These are phyloP conservation scores for Drosophila takahashii DNA, from an alignment of 1,140 invertebrate species.

Conservation along the genomic window DNA sequence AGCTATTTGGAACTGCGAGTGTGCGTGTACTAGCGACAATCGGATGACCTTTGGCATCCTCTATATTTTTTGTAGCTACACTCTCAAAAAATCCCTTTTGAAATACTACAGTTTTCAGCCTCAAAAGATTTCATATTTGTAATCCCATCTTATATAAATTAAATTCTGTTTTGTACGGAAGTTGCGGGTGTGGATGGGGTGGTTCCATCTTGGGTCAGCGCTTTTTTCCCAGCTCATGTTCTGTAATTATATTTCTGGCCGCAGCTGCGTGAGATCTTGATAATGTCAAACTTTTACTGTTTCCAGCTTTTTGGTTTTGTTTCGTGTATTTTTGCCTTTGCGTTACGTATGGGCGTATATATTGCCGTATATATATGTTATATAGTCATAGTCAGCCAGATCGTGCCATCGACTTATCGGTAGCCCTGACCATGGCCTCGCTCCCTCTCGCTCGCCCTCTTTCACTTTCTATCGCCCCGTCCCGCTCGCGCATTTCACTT, in stretches of 20 bases:
- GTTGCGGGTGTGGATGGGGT: not conserved
- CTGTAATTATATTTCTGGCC: conserved; percentile 37
- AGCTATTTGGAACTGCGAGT: conserved; percentile 17
- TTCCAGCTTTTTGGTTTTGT: conserved; percentile 3
- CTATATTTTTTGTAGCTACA: not conserved
- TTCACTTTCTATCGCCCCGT: conserved; percentile 1
- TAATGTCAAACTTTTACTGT: conserved; percentile 17
- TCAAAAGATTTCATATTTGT: not conserved
- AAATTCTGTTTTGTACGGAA: not conserved
- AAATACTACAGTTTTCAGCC: not conserved
- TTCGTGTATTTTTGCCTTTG: conserved; percentile 2
- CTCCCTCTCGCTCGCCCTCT: not conserved
- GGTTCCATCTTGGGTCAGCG: not conserved
- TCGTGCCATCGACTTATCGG: conserved; percentile 7
- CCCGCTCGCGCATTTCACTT: not conserved
- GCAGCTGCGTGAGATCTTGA: conserved; percentile 50
- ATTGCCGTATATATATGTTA: not conserved
- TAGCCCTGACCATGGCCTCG: conserved; percentile 5
- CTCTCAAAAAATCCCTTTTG: not conserved
- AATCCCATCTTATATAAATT: too few species aligned
- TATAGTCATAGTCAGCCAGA: not conserved
- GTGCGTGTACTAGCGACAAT: conserved; percentile 12
- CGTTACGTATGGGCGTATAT: conserved; percentile 6
- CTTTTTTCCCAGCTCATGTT: conserved; percentile 16
- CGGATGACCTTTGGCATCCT: conserved; percentile 33